Conservation (phyloP, 2,888 invertebrate species). For the Drosophila falleni region DNA sequence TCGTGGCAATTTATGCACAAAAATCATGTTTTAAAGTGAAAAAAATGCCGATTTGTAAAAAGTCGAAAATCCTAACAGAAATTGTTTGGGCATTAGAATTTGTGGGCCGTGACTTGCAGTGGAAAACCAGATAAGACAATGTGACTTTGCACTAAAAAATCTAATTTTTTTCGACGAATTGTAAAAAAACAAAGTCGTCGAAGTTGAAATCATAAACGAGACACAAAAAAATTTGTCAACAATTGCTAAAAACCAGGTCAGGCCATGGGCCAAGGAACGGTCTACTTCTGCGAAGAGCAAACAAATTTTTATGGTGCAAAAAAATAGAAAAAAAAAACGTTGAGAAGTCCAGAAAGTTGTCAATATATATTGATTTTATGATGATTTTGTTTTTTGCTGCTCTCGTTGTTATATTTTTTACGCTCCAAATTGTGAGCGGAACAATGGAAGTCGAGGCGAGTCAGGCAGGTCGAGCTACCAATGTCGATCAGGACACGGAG, state of each 20-base stretch:
- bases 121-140: constrained; percentile 30
- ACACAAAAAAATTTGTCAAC: constrained; percentile 38
- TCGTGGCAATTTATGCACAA: constrained; percentile 8
- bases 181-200: constrained; percentile 47
- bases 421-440: constrained; percentile 73
- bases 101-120: constrained; percentile 16
- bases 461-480: constrained; percentile 56
- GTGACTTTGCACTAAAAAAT: constrained; percentile 74
- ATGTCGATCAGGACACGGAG: constrained; percentile 72
- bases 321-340: neutral
- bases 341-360: constrained; percentile 56
- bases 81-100: constrained; percentile 31
- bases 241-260: constrained; percentile 77
- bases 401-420: constrained; percentile 82
- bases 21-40: constrained; percentile 55
- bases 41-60: constrained; percentile 38
- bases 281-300: constrained; percentile 63
- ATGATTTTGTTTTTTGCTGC: constrained; percentile 66
- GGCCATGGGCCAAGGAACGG: constrained; percentile 42
- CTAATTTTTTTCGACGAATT: constrained; percentile 78
- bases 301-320: constrained; percentile 61
- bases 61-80: constrained; percentile 25
- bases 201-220: constrained; percentile 41
- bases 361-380: constrained; percentile 61
- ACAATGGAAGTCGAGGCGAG: constrained; percentile 8